Conservation (phyloP, 2,888 invertebrate genomes). For the Lissonota sp. region DNA sequence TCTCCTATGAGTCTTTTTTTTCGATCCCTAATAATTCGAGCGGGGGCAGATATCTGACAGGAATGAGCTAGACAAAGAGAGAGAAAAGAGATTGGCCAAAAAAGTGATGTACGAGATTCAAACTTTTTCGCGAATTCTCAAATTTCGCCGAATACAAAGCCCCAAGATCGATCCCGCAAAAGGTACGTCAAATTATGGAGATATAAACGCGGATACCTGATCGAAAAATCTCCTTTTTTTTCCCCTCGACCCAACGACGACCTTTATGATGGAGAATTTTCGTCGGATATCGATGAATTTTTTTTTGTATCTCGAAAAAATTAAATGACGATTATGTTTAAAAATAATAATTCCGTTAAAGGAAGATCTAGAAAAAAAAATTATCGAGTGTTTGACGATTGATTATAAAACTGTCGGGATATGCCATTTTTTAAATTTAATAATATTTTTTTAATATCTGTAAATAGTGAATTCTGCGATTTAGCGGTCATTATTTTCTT, state of each 20-base stretch:
- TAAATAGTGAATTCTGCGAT: no score
- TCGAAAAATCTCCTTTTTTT: slow-evolving; percentile 33
- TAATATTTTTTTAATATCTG: no score
- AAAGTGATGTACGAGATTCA: slow-evolving; percentile 17
- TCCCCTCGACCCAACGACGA: slow-evolving; percentile 21
- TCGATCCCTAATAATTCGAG: slow-evolving; percentile 54
- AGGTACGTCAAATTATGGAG: slow-evolving; percentile 6
- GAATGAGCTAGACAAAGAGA: background rate
- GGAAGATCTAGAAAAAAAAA: no score
- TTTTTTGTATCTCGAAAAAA: no score
- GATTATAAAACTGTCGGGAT: no score
- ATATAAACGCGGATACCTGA: slow-evolving; percentile 22
- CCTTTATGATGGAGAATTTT: slow-evolving; percentile 26
- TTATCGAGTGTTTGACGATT: no score
- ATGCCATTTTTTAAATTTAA: no score
- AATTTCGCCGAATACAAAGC: slow-evolving; percentile 46
- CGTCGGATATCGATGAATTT: slow-evolving; percentile 7
- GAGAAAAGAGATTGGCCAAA: slow-evolving; percentile 8
- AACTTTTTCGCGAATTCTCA: slow-evolving; percentile 36
- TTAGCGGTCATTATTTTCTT: no score
- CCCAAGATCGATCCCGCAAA: slow-evolving; percentile 20
- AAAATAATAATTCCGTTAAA: no score
- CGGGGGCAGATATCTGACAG: slow-evolving; percentile 13
- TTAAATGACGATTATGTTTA: no score
- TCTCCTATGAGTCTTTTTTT: slow-evolving; percentile 1